Evolutionary conservation across 2,888 invertebrate genomes (phyloP), one percentile per base, ranked within the genome.

Genomic region (Pandemis cinnamomeana): DNA sequence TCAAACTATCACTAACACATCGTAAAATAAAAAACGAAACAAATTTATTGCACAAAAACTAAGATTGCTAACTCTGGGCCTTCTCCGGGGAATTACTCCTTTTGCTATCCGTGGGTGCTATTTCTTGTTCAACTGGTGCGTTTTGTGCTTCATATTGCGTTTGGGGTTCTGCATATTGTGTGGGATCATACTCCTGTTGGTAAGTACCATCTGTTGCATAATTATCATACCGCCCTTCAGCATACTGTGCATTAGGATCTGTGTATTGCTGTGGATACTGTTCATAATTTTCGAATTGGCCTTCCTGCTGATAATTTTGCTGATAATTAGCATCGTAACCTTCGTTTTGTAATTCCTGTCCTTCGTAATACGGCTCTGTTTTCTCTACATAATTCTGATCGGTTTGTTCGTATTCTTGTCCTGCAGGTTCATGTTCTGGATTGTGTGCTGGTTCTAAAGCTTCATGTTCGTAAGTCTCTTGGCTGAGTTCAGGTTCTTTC

Each of bases 51-150:
- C 91, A 91, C 91, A 77, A 84, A 87, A 82, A 78, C 77, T 76
- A 80, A 84, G 77, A 76, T 82, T 83, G 91, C 88, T 93, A 93
- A 89, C 92, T 93, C 83, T 91, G 86, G 84, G 83, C 87, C 79
- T 73, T 73, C 41, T 46, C 86, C 78, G 86, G 85, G 79, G 83
- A 79, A 77, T 80, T 83, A 79, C 78, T 84, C 73, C 78, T 80
- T 81, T 83, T 83, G 61, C 76, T 83, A 77, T 83, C 86, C 71
- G 74, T 75, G 46, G 76, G 75, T 67, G 68, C 70, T 61, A 67
- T 66, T 67, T 76, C 76, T 53, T 75, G 68, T 67, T 77, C 75
- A 42, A 64, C 74, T 10, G 58, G 73, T 20, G 61, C 68, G 36
- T 55, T 71, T 66, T 75, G 69, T 62, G 63, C 68, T 69, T 71